Base-by-base conservation (phyloP, 2,797 vertebrate genomes). In the Sternarchorhynchus goeldii region DNA sequence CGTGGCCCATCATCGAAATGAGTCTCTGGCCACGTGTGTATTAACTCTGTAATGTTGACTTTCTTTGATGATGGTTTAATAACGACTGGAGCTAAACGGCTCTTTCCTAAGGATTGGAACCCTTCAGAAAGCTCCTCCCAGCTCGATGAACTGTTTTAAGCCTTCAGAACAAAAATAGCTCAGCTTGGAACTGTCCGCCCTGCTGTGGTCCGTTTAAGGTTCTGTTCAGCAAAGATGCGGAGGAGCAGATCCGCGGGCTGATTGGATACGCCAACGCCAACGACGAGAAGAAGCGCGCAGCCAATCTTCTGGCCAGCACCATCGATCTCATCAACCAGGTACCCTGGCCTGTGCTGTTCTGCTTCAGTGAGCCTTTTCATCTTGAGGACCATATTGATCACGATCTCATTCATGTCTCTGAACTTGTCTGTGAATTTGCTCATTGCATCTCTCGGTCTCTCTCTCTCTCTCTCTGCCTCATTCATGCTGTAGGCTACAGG, bases 221-320 rank as follows among this genome's bases (percentile, higher is more conserved):
- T 41, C 84, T 99, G 74, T 98, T 99, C 81, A 98, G 95, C 88
- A 90, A 94, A 81, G 87, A 79, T 14, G 95, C 95, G 64, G 94
- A 97, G 87, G 88, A 87, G 73, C 94, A 94, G 88, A 95, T 99
- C 88, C 90, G 87, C 82, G 90, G 91, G 68, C 86, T 96, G 5
- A 88, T 89, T 6, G 82, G 91, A 79, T 90, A 94, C 64, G 72
- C 92, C 53, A 89, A 85, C 67, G 36, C 84, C n/a, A 88, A 90
- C 16, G 88, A 91, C 4, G 88, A 92, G 85, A 94, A 82, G 87
- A 95, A 91, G 87, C 91, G 87, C 84, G 94, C 94, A 0, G 95
- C 94, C 1, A 84, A 90, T 66, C 90, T 95, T 78, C 94, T 99
- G 81, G 93, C 91, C 86, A 95, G 92, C 85, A 90, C 91, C 0